Percentiles rank a stretch among this genome's conserved stretches.
These are phyloP conservation scores for Neostethus bicornis DNA, from an alignment of 2,797 vertebrate species.

Conservation along the genomic window DNA sequence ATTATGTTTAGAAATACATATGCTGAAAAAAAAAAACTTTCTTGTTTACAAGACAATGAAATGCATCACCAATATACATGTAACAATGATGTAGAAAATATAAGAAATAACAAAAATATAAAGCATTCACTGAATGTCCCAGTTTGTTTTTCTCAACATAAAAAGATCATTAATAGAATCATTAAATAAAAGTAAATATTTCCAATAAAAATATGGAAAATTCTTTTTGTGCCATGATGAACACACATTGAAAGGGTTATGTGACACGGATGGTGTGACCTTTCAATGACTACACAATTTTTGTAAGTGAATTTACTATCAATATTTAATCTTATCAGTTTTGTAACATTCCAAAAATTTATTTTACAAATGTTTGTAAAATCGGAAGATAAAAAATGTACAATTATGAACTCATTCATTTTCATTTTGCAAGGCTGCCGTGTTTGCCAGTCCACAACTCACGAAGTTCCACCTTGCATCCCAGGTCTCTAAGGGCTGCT, in stretches of 20 bases:
- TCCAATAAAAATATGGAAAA: neutral
- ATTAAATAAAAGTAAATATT: too few species aligned
- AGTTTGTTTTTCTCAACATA: slow-evolving; percentile 6
- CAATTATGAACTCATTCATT: slow-evolving; percentile 3
- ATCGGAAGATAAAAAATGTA: neutral
- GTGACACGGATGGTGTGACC: neutral
- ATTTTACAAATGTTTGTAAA: too few species aligned
- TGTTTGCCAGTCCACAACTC: slow-evolving; percentile 97
- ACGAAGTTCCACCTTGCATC: slow-evolving; percentile 89
- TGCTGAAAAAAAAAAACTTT: neutral
- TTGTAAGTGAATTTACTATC: slow-evolving; percentile 3
- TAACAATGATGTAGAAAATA: neutral
- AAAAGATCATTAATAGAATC: slow-evolving; percentile 1
- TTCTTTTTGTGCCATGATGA: slow-evolving; percentile 6
- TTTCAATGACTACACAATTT: slow-evolving; percentile 11
- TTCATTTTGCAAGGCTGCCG: slow-evolving; percentile 84
- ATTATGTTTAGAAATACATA: too few species aligned
- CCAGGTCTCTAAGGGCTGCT: slow-evolving; percentile 92
- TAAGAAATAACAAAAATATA: neutral
- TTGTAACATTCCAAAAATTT: slow-evolving; percentile 5
- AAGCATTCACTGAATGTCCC: slow-evolving; percentile 19
- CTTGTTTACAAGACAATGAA: neutral
- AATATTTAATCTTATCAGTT: neutral
- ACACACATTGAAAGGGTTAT: neutral
- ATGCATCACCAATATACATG: neutral